Conservation (phyloP, 2,113 vertebrate species). For the Mobula birostris region DNA sequence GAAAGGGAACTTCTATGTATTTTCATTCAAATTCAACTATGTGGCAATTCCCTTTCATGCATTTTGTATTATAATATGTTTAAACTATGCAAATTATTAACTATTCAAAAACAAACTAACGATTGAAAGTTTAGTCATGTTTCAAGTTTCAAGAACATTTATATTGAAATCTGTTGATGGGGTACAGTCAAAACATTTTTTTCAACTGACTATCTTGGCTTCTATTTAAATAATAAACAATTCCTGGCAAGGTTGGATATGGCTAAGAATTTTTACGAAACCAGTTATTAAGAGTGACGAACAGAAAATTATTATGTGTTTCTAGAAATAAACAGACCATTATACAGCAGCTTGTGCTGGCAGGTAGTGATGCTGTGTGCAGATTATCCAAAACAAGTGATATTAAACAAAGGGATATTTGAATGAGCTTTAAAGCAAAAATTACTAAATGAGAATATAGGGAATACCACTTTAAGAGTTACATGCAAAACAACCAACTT, state of each 20-base stretch:
- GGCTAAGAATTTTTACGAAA: not conserved
- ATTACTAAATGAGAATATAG: not conserved
- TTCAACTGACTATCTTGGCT: not conserved
- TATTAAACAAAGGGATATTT: not conserved
- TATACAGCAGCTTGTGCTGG: not conserved
- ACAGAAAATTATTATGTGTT: slow-evolving; percentile 1
- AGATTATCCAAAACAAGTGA: not conserved
- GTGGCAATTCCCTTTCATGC: not conserved
- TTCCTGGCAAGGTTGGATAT: slow-evolving; percentile 4
- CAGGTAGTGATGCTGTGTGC: not conserved
- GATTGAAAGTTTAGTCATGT: not conserved
- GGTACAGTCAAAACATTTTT: not conserved
- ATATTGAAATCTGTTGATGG: not conserved
- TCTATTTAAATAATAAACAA: slow-evolving; percentile 9
- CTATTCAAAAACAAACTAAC: not conserved
- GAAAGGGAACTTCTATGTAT: not conserved
- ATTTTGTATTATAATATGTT: not conserved
- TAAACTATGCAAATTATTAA: not conserved
- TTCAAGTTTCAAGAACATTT: not conserved
- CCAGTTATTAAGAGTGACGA: not conserved
- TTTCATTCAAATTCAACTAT: not conserved
- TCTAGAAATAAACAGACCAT: slow-evolving; percentile 1
- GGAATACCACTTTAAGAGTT: not conserved
- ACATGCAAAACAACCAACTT: not conserved
- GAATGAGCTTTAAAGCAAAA: not conserved